These are phyloP conservation scores for Formica selysi DNA, from an alignment of 1,140 invertebrate genomes.

Conservation along the genomic window DNA sequence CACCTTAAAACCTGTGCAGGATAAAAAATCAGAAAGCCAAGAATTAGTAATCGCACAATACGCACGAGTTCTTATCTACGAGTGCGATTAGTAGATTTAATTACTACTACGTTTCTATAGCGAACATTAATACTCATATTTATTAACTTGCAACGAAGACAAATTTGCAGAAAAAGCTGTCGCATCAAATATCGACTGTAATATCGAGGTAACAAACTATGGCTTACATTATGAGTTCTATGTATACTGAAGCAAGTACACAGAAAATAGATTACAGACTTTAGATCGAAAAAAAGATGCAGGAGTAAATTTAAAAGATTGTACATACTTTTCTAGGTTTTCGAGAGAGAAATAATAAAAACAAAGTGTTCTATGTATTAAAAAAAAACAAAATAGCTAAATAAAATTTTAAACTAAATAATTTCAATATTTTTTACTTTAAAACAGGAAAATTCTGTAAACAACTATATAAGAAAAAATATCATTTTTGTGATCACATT, in stretches of 20 bases:
- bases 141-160: constrained; percentile 29
- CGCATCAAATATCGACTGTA: neutral
- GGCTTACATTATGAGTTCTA: neutral
- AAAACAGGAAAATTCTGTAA: neutral
- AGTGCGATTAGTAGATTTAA: constrained; percentile 61
- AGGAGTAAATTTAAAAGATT: neutral
- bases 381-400: neutral
- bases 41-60: constrained; percentile 65
- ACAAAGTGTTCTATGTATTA: neutral
- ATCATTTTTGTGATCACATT: neutral
- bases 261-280: neutral
- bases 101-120: constrained; percentile 27
- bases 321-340: neutral
- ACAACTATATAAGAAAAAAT: neutral
- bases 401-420: neutral
- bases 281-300: neutral
- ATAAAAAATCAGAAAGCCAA: constrained; percentile 75
- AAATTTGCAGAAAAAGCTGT: constrained; percentile 17
- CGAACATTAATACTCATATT: constrained; percentile 27
- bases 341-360: neutral
- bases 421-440: constrained; percentile 6
- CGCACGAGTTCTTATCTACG: constrained; percentile 38
- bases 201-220: constrained; percentile 11
- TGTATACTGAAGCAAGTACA: constrained; percentile 11
- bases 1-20: constrained; percentile 77